Evolutionary conservation across 37 sponge, comb jelly and placozoan genomes (phyloP), one percentile per base, ranked within the genome.

Genomic region (Beroe ovata): DNA sequence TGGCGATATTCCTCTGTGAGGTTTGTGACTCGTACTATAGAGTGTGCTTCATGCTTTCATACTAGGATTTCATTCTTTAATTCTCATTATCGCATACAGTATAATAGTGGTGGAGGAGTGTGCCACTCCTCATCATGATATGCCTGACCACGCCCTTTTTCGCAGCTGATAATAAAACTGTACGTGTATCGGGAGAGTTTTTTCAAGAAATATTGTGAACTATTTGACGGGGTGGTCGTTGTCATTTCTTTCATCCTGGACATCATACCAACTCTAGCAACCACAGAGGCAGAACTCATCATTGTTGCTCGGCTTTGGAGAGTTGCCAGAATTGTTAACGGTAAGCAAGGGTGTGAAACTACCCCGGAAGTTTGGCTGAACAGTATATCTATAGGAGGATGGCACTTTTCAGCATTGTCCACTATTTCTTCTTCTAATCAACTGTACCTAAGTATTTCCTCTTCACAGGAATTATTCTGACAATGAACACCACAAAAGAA

Each of bases 221-320:
- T 94, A 23, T 95, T 96, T 92, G 97, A 96, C 58, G 97, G 92
- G 14, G 60, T 90, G 21, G 60, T 96, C 29, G 97, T 96, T 6
- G 26, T 94, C n/a, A 38, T 95, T 58, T 96, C 97, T 32, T 96
- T 91, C 54, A 30, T 90, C 11, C 90, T 96, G 89, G 97, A 96
- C 72, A 34, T 93, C 34, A 93, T 94, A 29, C 93, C 94, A 20
- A 35, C 91, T 93, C 93, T 66, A 60, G 93, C 54, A 16, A 18
- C 39, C 39, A 64, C 39, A 2, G 91, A 90, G 38, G 93, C 91
- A 30, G 71, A 89, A 38, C 91, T 96, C 14, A 88, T 96, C 60
- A 95, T 96, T 25, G 32, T 96, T 20, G 92, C 95, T 22, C 77
- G 97, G 60, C 64, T 96, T 77, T 96, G 97, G 97, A 92, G 95